Evolutionary conservation across 2,797 vertebrate species (phyloP).

Genomic region (Nannoperca obscura): DNA sequence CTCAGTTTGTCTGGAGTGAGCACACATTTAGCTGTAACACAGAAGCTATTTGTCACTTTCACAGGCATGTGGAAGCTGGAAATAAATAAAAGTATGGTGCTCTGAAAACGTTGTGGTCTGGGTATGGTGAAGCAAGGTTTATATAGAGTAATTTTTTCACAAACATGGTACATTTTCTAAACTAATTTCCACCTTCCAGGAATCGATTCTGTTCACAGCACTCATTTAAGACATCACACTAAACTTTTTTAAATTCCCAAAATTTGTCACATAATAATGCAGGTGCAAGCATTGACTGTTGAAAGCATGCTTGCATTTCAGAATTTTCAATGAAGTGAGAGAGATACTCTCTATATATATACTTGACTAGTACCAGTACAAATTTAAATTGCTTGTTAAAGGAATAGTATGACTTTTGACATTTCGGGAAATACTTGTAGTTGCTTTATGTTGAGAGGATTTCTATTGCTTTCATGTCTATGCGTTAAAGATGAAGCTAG

Average conservation of each 20-base stretch:
- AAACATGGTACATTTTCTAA: too few relatives aligned
- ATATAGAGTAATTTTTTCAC: not conserved
- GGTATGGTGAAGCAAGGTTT: not conserved
- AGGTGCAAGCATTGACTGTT: not conserved
- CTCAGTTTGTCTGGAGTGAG: constrained; percentile 26
- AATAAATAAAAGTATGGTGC: not conserved
- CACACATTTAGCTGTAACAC: not conserved
- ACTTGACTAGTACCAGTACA: too few relatives aligned
- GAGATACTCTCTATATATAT: not conserved
- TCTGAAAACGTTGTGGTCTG: constrained; percentile 8
- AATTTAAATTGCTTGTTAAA: not conserved
- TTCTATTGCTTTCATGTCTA: not conserved
- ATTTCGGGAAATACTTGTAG: not conserved
- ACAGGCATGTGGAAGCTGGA: not conserved
- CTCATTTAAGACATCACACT: not conserved
- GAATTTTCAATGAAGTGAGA: not conserved
- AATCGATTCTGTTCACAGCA: not conserved
- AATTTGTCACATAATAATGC: not conserved
- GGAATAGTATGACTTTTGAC: not conserved
- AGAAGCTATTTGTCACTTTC: constrained; percentile 12
- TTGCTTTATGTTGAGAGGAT: not conserved
- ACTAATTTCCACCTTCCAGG: not conserved
- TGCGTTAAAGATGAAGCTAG: not conserved
- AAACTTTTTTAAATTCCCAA: not conserved
- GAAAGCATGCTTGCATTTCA: not conserved